phyloP scores from a whole-genome alignment of 2,797 vertebrate genomes.

The Aldrovandia affinis region DNA sequence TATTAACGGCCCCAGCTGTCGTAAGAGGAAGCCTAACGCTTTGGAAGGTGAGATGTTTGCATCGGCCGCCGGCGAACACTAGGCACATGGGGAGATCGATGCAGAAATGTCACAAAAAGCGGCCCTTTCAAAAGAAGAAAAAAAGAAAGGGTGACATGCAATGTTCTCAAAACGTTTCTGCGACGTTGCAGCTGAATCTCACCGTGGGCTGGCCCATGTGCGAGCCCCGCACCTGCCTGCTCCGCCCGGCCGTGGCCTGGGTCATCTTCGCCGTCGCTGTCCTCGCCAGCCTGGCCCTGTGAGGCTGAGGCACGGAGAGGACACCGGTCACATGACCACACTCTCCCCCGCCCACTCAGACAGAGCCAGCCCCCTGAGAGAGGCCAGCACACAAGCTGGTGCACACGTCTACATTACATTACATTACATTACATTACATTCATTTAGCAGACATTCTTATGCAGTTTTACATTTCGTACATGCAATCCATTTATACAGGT shows the following conservation, averaged over 20 bases:
- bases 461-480: no score
- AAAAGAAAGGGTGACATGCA: not conserved
- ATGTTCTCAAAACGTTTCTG: not conserved
- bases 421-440: no score
- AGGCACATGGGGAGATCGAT: not conserved
- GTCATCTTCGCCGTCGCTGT: constrained; percentile 50
- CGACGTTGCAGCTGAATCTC: not conserved
- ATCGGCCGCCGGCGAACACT: not conserved
- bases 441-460: no score
- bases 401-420: no score
- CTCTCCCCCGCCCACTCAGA: not conserved
- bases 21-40: no score
- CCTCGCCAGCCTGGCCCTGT: constrained; percentile 42
- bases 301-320: constrained; percentile 45
- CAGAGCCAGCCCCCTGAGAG: not conserved
- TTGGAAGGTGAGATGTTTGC: not conserved
- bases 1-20: not conserved
- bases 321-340: constrained; percentile 14
- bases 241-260: not conserved
- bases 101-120: not conserved
- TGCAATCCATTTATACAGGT: no score
- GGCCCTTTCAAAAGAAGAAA: not conserved
- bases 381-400: no score
- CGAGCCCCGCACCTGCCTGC: not conserved
- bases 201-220: not conserved